Percentiles rank a stretch among this genome's conserved stretches.
These are phyloP conservation scores for Morpho deidamia DNA, from an alignment of 2,888 invertebrate genomes.

Conservation along the genomic window DNA sequence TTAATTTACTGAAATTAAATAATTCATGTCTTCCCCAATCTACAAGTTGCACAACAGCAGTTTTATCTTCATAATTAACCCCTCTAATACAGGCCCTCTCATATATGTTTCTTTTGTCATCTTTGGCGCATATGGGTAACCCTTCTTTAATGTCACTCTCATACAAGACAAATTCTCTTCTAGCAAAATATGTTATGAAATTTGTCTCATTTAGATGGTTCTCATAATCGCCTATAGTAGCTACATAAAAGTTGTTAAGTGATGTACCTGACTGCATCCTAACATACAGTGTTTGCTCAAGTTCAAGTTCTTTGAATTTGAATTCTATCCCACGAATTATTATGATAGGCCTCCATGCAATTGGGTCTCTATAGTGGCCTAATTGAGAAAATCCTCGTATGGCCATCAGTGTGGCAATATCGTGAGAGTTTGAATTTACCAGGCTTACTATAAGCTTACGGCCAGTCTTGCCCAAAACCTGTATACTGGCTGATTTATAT, in stretches of 20 bases:
- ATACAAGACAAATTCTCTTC: constrained; percentile 17
- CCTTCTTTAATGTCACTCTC: constrained; percentile 25
- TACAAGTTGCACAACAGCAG: constrained; percentile 28
- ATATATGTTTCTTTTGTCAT: constrained; percentile 21
- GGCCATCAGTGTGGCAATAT: constrained; percentile 35
- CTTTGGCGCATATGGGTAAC: constrained; percentile 24
- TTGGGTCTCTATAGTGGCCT: constrained; percentile 21
- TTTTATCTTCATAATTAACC: constrained; percentile 20
- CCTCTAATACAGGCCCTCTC: constrained; percentile 32
- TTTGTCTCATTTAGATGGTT: constrained; percentile 24
- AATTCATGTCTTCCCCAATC: constrained; percentile 32
- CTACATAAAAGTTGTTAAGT: constrained; percentile 32
- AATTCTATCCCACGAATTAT: constrained; percentile 22
- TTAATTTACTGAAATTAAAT: constrained; percentile 23
- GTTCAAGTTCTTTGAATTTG: constrained; percentile 21
- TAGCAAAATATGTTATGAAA: constrained; percentile 26
- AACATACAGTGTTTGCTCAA: constrained; percentile 27
- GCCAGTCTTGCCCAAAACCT: constrained; percentile 23
- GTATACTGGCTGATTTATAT: constrained; percentile 28
- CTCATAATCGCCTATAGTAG: constrained; percentile 29
- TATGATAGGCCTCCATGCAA: constrained; percentile 11
- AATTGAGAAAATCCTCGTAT: constrained; percentile 26
- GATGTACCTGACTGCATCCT: constrained; percentile 29
- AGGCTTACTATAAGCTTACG: constrained; percentile 29
- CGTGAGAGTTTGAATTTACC: constrained; percentile 32